A percentile compares a stretch with the other conserved stretches of the same genome.
Conservation (phyloP, 2,888 invertebrate species). For the Watsonalla binaria region DNA sequence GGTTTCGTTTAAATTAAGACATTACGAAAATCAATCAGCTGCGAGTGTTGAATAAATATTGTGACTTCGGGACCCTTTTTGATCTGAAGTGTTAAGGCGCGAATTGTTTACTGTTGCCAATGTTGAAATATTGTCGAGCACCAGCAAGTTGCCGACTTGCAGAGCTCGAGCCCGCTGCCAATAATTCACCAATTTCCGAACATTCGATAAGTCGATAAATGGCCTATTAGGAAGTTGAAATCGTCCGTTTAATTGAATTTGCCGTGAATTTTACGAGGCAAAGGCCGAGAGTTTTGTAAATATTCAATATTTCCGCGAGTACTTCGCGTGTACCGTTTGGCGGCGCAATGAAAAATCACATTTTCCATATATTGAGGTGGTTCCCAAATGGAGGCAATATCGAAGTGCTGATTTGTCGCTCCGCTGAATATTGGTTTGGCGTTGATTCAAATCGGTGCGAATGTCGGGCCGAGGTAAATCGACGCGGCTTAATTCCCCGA, state of each 20-base stretch:
- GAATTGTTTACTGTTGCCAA: background rate
- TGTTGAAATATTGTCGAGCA: background rate
- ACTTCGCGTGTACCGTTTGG: conserved; percentile 24
- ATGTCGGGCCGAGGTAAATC: conserved; percentile 49
- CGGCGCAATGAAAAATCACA: conserved; percentile 61
- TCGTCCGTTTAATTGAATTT: conserved; percentile 44
- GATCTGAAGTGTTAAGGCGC: background rate
- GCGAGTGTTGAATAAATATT: background rate
- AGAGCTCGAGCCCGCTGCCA: conserved; percentile 11
- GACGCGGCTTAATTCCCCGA: conserved; percentile 44
- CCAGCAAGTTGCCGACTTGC: background rate
- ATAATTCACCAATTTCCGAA: conserved; percentile 22
- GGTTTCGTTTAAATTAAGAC: background rate
- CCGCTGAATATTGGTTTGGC: conserved; percentile 71
- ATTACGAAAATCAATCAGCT: background rate
- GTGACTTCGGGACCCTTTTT: background rate
- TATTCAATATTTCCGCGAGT: conserved; percentile 28
- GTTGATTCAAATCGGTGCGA: conserved; percentile 69
- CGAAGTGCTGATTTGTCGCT: conserved; percentile 76
- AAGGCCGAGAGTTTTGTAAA: conserved; percentile 30
- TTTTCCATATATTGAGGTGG: conserved; percentile 68
- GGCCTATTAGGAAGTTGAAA: conserved; percentile 47
- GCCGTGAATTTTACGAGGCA: conserved; percentile 28
- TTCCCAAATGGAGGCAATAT: conserved; percentile 75
- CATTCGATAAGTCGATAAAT: conserved; percentile 41